Conservation (phyloP, 2,888 invertebrate genomes). For the Stratiomys singularior region DNA sequence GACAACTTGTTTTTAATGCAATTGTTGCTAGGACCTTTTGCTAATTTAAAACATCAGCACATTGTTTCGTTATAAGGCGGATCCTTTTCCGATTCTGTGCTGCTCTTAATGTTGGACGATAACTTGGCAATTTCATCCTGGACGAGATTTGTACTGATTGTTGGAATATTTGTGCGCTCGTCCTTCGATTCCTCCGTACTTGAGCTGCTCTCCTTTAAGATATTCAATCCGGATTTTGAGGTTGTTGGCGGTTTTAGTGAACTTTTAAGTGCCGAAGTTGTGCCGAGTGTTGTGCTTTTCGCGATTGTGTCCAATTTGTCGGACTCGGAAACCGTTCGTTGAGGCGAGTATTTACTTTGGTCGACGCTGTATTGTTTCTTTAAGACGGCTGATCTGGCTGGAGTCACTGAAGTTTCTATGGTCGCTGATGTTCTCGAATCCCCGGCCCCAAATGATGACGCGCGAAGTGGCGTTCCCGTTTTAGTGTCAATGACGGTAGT, state of each 20-base stretch:
- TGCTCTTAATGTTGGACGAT: slow-evolving; percentile 65
- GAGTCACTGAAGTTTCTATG: slow-evolving; percentile 53
- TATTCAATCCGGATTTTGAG: slow-evolving; percentile 62
- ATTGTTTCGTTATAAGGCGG: slow-evolving; percentile 66
- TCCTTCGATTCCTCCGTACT: slow-evolving; percentile 65
- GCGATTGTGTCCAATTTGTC: slow-evolving; percentile 50
- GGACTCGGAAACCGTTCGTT: slow-evolving; percentile 56
- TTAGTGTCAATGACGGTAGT: slow-evolving; percentile 55
- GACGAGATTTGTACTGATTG: slow-evolving; percentile 64
- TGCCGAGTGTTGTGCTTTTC: slow-evolving; percentile 45
- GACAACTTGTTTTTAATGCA: background rate
- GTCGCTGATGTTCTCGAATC: slow-evolving; percentile 52
- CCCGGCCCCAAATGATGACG: slow-evolving; percentile 60
- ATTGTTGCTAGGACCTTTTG: background rate
- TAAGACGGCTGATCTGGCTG: slow-evolving; percentile 61
- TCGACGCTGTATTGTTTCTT: slow-evolving; percentile 66
- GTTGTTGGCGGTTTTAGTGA: slow-evolving; percentile 59
- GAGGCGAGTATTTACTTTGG: slow-evolving; percentile 60
- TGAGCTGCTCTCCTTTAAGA: slow-evolving; percentile 65
- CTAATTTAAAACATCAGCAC: slow-evolving; percentile 60
- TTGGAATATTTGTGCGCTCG: slow-evolving; percentile 59
- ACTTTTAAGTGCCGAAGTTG: slow-evolving; percentile 52
- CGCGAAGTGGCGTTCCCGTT: slow-evolving; percentile 57
- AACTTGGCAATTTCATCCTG: slow-evolving; percentile 66
- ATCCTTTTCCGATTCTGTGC: slow-evolving; percentile 65